Evolutionary conservation across 2,888 invertebrate species (phyloP).

Genomic region (Hirtodrosophila histrioides): DNA sequence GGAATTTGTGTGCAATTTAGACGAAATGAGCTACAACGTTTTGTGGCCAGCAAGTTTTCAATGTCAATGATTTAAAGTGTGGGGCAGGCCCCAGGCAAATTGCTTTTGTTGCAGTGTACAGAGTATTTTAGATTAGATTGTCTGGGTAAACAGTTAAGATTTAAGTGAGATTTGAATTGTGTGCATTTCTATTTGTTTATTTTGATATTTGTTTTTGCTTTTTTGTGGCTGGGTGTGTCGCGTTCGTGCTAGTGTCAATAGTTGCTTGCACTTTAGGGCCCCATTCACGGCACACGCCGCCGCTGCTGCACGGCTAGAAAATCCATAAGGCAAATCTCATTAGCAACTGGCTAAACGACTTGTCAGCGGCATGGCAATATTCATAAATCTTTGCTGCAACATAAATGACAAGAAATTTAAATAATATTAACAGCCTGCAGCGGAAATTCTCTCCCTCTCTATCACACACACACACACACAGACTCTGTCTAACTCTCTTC

Average conservation of each 20-base stretch:
- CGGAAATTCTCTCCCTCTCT: not conserved
- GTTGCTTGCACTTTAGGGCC: not conserved
- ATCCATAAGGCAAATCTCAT: slow-evolving; percentile 46
- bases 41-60: slow-evolving; percentile 55
- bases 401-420: slow-evolving; percentile 40
- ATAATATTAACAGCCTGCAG: slow-evolving; percentile 45
- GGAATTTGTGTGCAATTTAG: slow-evolving; percentile 50
- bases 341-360: slow-evolving; percentile 43
- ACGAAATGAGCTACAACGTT: slow-evolving; percentile 34
- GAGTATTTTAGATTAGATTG: not conserved
- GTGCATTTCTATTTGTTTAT: slow-evolving; percentile 1
- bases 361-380: slow-evolving; percentile 58
- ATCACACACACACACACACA: too few species aligned
- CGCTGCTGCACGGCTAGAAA: not conserved
- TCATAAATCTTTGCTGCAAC: slow-evolving; percentile 60
- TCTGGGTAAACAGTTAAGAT: slow-evolving; percentile 1
- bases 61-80: slow-evolving; percentile 61
- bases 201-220: not conserved
- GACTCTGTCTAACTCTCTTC: too few species aligned
- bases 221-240: not conserved
- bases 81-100: slow-evolving; percentile 23
- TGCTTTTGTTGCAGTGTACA: slow-evolving; percentile 1
- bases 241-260: slow-evolving; percentile 14
- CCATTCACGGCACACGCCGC: too few species aligned
- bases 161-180: slow-evolving; percentile 8